Evolutionary conservation across 1,140 invertebrate genomes (phyloP), one percentile per base, ranked within the genome.

Genomic region (Manduca sexta): DNA sequence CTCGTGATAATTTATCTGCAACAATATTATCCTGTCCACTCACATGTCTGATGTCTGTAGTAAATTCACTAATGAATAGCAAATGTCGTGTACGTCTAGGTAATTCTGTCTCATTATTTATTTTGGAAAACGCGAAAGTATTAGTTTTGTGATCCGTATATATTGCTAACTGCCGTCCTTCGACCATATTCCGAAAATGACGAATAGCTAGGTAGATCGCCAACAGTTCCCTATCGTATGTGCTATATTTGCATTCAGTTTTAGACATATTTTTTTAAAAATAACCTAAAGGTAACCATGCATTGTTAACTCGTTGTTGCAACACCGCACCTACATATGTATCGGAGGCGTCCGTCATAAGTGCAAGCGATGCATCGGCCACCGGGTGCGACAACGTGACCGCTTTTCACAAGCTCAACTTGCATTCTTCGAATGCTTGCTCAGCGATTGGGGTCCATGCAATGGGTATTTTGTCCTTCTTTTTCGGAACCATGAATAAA

Each of bases 401-500:
- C 5, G 47, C 38, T 0, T 21, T 42, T 34, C 17, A 13, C 4
- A 49, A 14, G 21, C 47, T 35, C 4, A n/a, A 5, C 50, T 85
- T 86, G 39, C 64, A 73, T 17, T 61, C 16, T 12, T 61, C 13
- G 43, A 81, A 82, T 1, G 73, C 60, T 45, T 47, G 53, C 0
- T 39, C 14, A 1, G 46, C 41, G 1, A 37, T 17, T 7, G 11
- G 5, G 8, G 30, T 69, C 71, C 71, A 79, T 0, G 18, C 8
- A 7, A 77, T 54, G 12, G 48, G 56, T n/a, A 54, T 49, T 52
- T 64, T 70, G 31, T 61, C 49, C 69, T 11, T 75, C 74, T 12
- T 84, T 44, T 52, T 65, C 13, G 33, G 15, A 43, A 14, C 35
- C 52, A 45, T 14, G 50, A 60, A 55, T 69, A 71, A 34, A 56